Conservation (phyloP, 92 coral and sea anemone genomes). For the Umimayanthus kanabou region DNA sequence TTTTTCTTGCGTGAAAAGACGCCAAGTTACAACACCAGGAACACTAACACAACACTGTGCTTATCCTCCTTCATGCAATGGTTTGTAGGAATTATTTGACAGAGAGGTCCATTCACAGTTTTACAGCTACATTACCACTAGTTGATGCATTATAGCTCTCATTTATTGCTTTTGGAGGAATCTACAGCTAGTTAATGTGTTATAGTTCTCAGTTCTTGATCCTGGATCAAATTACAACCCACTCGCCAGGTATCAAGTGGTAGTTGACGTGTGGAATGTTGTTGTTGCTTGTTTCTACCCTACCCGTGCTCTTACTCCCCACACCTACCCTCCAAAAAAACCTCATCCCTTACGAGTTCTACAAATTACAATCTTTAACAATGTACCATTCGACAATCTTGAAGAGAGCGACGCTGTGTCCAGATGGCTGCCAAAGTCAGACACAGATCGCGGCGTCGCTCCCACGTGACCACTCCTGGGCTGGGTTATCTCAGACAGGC, state of each 20-base stretch:
- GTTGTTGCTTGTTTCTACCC: too few relatives aligned
- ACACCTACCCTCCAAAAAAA: neutral
- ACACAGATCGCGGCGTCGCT: neutral
- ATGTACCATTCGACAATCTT: constrained; percentile 20
- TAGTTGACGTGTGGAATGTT: too few relatives aligned
- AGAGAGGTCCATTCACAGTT: neutral
- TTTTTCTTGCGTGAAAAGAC: neutral
- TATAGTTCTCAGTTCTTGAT: too few relatives aligned
- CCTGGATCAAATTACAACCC: too few relatives aligned
- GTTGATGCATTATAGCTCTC: too few relatives aligned
- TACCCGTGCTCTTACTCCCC: neutral
- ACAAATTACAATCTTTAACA: too few relatives aligned
- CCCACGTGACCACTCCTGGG: neutral
- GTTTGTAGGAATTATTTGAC: too few relatives aligned
- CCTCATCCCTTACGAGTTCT: too few relatives aligned
- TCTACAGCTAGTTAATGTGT: neutral
- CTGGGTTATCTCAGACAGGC: neutral
- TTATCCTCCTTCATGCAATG: too few relatives aligned
- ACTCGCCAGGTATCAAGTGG: too few relatives aligned
- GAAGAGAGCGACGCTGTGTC: constrained; percentile 2
- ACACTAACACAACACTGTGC: too few relatives aligned
- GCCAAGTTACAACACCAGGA: neutral
- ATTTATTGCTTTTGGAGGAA: neutral
- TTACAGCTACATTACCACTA: neutral
- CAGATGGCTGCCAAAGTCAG: neutral